These are phyloP conservation scores for Sphaerodactylus townsendi DNA, from an alignment of 2,113 vertebrate species.

Conservation along the genomic window DNA sequence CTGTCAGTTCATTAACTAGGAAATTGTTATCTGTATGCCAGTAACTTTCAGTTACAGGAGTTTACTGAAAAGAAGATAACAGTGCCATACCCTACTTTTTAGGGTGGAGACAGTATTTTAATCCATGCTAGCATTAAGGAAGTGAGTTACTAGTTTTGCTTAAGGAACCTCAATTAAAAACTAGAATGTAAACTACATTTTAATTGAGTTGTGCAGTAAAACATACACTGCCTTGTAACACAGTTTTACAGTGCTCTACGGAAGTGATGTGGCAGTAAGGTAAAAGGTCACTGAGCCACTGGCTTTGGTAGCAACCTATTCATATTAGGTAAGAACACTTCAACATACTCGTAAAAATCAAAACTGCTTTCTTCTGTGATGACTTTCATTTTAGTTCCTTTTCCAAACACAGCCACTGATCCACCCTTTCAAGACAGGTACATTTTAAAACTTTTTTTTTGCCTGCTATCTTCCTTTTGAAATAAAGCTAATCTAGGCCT, in stretches of 20 bases:
- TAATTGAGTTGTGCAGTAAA: no score
- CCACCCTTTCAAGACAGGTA: no score
- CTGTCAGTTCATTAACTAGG: not conserved
- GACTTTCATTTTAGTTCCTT: no score
- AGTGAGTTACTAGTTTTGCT: not conserved
- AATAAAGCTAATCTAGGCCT: no score
- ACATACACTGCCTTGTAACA: no score
- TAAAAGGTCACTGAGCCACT: not conserved
- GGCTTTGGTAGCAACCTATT: not conserved
- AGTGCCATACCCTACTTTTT: not conserved
- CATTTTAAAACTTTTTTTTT: no score
- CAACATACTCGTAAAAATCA: not conserved
- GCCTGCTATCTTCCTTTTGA: no score
- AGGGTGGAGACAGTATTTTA: not conserved
- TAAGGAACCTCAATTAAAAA: not conserved
- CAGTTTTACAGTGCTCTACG: not conserved
- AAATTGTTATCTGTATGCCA: not conserved
- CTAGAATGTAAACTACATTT: not conserved
- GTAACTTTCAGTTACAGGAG: not conserved
- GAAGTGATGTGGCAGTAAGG: not conserved
- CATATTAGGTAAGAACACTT: not conserved
- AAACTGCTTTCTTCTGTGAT: not conserved
- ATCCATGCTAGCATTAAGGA: not conserved
- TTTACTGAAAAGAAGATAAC: not conserved
- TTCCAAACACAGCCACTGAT: no score